Evolutionary conservation across 2,113 vertebrate species (phyloP), one percentile per base, ranked within the genome.

Genomic region (Garra rufa): DNA sequence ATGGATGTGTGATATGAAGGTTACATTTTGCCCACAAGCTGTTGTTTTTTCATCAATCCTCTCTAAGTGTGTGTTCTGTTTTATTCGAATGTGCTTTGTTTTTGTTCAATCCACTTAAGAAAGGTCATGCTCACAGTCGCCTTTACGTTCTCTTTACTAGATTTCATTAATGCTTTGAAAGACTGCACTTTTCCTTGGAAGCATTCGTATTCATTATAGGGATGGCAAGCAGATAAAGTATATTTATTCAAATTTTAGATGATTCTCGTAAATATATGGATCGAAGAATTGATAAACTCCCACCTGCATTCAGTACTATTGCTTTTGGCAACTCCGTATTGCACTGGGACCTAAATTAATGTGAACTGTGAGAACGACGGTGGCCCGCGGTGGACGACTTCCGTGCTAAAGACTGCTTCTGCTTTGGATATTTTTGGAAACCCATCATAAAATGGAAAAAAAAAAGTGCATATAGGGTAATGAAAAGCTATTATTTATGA

Each of bases 401-500:
- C 17, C 17, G 38, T 34, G 43, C 48, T 78, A 26, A 28, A 78
- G 9, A 67, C 59, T 75, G 79, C 61, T 73, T 34, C 41, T 76
- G 61, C 55, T 85, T 63, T 78, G 74, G 55, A 82, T 57, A n/a
- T 77, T 84, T 77, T 82, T 46, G 79, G 24, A 48, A n/a, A 13
- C 50, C 38, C 34, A 19, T 57, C 26, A 46, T n/a, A 48, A 77
- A 77, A 50, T 75, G 24, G 41, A 57, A 26, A 63, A 43, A 61
- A 61, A 50, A 43, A 73, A 55, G 34, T 79, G 55, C 80, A 55
- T 73, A 78, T 78, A 78, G 46, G 77, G 67, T 84, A 57, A 84
- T 77, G 59, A 80, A 67, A 79, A 86, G 65, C 24, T 87, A 65
- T 84, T 88, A 88, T 88, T 88, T 88, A 85, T 88, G 79, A 77